These are phyloP conservation scores for Pseudotriccus pelzelni DNA, from an alignment of 2,797 vertebrate species.

Conservation along the genomic window DNA sequence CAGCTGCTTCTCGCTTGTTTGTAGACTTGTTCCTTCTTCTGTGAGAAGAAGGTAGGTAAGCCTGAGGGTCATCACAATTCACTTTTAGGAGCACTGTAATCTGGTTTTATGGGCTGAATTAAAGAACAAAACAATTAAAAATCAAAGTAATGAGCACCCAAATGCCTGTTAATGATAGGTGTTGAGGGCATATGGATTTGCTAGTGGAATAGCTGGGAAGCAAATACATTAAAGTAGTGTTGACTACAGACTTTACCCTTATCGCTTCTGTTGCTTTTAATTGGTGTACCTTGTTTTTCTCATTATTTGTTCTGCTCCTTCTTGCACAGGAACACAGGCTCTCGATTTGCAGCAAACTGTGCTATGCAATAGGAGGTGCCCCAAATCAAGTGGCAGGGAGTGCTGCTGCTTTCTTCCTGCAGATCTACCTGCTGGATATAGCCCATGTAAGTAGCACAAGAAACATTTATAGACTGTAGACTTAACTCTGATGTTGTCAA, in stretches of 20 bases:
- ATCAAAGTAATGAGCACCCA: neutral
- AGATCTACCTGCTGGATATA: slow-evolving; percentile 94
- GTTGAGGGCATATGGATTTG: neutral
- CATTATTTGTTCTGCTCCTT: neutral
- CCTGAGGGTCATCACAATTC: neutral
- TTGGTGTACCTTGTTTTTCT: neutral
- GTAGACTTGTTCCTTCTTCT: neutral
- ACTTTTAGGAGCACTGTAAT: neutral
- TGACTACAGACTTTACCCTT: neutral
- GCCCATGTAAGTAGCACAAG: slow-evolving; percentile 82
- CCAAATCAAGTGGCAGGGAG: slow-evolving; percentile 93
- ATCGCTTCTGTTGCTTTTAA: neutral
- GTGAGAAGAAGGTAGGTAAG: neutral
- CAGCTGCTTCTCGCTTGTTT: neutral
- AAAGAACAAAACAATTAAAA: neutral
- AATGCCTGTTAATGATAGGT: neutral
- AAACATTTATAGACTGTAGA: neutral
- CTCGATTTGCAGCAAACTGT: slow-evolving; percentile 86
- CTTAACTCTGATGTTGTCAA: neutral
- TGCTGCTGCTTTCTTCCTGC: slow-evolving; percentile 92
- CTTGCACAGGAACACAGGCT: slow-evolving; percentile 76
- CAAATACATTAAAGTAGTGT: neutral
- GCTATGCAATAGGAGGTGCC: slow-evolving; percentile 92
- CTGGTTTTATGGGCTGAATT: neutral
- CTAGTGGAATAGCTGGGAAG: neutral